Evolutionary conservation across 1,140 invertebrate genomes (phyloP).

Genomic region (Parasteatoda tepidariorum): DNA sequence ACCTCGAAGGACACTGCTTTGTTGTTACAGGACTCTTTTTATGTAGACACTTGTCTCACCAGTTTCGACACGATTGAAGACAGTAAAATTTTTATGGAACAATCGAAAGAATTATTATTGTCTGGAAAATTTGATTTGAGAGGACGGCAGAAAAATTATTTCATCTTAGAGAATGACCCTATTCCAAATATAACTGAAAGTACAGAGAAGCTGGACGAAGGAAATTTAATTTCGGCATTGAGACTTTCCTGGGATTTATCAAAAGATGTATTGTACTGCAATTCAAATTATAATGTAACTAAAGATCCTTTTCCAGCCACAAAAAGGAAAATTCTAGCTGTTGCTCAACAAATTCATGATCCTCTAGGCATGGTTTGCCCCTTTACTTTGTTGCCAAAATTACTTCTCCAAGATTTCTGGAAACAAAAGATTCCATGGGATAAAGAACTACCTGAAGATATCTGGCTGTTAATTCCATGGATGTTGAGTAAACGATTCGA

Average conservation of each 20-base stretch:
- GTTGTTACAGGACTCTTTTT: neutral
- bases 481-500: too few species aligned
- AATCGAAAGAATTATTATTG: neutral
- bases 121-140: slow-evolving; percentile 14
- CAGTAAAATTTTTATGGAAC: neutral
- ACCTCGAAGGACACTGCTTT: neutral
- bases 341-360: slow-evolving; percentile 39
- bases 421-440: too few species aligned
- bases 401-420: too few species aligned
- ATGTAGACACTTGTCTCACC: slow-evolving; percentile 2
- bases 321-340: too few species aligned
- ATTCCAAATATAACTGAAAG: neutral
- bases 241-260: slow-evolving; percentile 3
- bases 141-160: neutral
- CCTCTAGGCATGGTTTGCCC: too few species aligned
- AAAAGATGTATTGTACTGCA: too few species aligned
- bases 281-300: too few species aligned
- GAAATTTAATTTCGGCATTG: neutral
- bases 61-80: neutral
- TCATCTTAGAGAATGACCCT: neutral
- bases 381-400: too few species aligned
- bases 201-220: neutral
- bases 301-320: too few species aligned
- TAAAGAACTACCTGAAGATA: too few species aligned
- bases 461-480: too few species aligned